phyloP scores from a whole-genome alignment of 2,888 invertebrate genomes.

The Colletes collaris region DNA sequence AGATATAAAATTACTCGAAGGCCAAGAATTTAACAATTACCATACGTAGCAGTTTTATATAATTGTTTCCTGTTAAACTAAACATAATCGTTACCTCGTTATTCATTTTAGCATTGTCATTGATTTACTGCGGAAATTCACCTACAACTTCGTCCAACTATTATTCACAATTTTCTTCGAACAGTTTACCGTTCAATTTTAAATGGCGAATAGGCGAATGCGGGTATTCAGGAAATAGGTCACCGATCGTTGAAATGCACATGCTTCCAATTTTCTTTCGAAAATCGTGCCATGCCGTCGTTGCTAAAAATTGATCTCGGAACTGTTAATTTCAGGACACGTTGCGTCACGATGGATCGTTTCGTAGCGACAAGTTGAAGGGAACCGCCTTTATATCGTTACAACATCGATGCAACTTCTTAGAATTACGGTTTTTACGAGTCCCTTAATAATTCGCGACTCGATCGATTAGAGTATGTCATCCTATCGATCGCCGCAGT shows the following conservation, averaged over 20 bases:
- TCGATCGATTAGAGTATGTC: slow-evolving; percentile 28
- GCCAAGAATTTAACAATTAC: too few relatives aligned
- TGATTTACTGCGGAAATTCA: slow-evolving; percentile 10
- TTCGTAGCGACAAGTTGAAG: too few relatives aligned
- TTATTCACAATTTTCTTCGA: slow-evolving; percentile 18
- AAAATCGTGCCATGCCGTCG: not conserved
- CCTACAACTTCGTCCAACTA: not conserved
- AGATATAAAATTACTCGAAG: too few relatives aligned
- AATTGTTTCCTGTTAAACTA: not conserved
- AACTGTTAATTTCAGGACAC: not conserved
- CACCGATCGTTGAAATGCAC: not conserved
- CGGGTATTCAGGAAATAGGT: not conserved
- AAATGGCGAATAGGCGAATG: not conserved
- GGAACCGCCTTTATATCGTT: not conserved
- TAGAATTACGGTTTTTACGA: not conserved
- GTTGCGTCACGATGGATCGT: too few relatives aligned
- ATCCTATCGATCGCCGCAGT: slow-evolving; percentile 62
- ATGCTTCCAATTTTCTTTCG: not conserved
- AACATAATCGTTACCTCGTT: not conserved
- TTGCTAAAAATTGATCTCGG: not conserved
- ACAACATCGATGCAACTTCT: not conserved
- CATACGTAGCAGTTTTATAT: not conserved
- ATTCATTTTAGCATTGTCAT: not conserved
- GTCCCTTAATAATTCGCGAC: slow-evolving; percentile 21
- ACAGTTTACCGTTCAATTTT: slow-evolving; percentile 7